Base-by-base conservation (phyloP, 2,113 vertebrate genomes). In the Hoplias malabaricus region DNA sequence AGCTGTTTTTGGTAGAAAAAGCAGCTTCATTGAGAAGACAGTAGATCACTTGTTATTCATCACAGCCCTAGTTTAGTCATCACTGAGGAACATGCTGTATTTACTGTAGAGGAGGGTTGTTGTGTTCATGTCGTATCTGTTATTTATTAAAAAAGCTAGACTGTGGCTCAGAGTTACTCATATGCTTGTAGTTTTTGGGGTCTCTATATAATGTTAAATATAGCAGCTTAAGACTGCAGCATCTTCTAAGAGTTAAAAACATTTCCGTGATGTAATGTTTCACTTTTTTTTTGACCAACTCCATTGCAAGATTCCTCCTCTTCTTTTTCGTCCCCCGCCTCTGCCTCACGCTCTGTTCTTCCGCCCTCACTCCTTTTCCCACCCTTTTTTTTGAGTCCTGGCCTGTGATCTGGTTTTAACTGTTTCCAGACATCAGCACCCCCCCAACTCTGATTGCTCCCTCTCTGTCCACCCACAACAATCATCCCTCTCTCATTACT, bases 311-410 rank as follows among this genome's bases (percentile, higher is more conserved):
- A 54, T 70, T 69, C 66, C 83, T 88, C 82, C 66, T 75, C 77
- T 63, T 25, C 46, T 69, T 46, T 33, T 75, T 50, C 62, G 12
- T 5, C 62, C 25, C 46, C 48, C 84, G 83, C 87, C 86, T 88
- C 83, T 84, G 89, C 87, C 87, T 87, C 84, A 77, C 78, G 67
- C 40, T 76, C 77, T 25, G 40, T 31, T 83, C 86, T 92, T 92
- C 90, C 86, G 67, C 87, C 90, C 86, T 87, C 85, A 82, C 87
- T 85, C 78, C 78, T 75, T 90, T 92, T 93, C 92, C 92, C 92
- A 92, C 89, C 89, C 89, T 87, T 10, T 33, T n/a, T 34, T 56
- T 71, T 83, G 86, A 67, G 29, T 82, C 77, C 76, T 87, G 79
- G 86, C 87, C 87, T 87, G 83, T 86, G 85, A 87, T 91, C 87